Conservation (phyloP, 2,797 vertebrate species). For the Liasis olivaceus region DNA sequence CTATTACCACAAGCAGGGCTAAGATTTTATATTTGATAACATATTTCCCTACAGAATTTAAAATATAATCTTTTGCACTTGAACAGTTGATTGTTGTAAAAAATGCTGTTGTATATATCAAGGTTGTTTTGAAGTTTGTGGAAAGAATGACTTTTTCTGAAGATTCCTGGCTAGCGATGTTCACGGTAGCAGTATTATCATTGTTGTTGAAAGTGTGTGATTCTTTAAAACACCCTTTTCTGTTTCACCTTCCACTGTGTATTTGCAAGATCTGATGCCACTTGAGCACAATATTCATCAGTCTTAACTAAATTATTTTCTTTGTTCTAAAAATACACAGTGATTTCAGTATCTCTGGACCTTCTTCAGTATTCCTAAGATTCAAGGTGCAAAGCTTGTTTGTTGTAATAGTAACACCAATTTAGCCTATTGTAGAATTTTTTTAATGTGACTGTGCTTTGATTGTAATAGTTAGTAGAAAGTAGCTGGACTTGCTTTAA, state of each 20-base stretch:
- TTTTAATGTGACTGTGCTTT: neutral
- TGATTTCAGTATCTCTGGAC: neutral
- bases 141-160: neutral
- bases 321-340: neutral
- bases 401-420: neutral
- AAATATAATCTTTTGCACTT: no score
- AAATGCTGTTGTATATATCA: neutral
- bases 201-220: neutral
- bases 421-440: neutral
- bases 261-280: neutral
- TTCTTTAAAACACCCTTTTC: neutral
- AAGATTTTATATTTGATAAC: neutral
- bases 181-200: neutral
- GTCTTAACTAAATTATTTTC: accelerated
- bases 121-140: neutral
- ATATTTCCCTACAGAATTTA: neutral
- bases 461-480: neutral
- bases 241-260: neutral
- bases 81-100: neutral
- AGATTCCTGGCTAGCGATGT: accelerated
- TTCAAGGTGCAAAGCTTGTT: neutral
- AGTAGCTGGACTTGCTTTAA: neutral
- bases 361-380: neutral
- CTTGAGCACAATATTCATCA: neutral
- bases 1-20: neutral